Percentiles rank a stretch among this genome's conserved stretches.
Conservation (phyloP, 2,113 vertebrate species). For the Cephalopterus ornatus region DNA sequence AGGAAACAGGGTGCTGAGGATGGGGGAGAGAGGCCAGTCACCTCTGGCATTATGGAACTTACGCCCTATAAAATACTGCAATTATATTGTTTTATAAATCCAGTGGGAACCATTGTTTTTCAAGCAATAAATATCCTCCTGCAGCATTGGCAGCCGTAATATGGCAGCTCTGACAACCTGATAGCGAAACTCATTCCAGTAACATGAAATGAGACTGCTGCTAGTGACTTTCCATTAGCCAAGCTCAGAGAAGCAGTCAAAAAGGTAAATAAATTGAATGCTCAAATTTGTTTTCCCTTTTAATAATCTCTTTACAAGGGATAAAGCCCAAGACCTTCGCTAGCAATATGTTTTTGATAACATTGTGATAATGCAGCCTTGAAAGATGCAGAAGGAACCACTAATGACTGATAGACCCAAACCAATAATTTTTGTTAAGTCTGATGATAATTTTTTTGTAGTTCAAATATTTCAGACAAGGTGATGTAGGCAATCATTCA, state of each 20-base stretch:
- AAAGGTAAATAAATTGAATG: not conserved
- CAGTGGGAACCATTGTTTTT: slow-evolving; percentile 21
- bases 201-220: not conserved
- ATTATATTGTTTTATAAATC: slow-evolving; percentile 50
- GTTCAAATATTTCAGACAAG: not conserved
- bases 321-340: not conserved
- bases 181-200: slow-evolving; percentile 22
- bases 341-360: not conserved
- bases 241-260: not conserved
- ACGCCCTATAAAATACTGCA: slow-evolving; percentile 15
- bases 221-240: not conserved
- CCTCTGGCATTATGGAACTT: not conserved
- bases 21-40: not conserved
- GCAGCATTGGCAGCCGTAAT: not conserved
- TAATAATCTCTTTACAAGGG: not conserved
- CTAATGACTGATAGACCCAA: not conserved
- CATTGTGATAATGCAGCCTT: not conserved
- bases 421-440: not conserved
- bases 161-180: slow-evolving; percentile 17
- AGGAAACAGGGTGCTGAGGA: not conserved
- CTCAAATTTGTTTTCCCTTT: not conserved
- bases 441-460: not conserved
- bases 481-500: not conserved
- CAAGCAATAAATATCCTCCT: slow-evolving; percentile 51
- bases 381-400: not conserved